These are phyloP conservation scores for Meles meles DNA, from an alignment of 2,113 vertebrate genomes.

Conservation along the genomic window DNA sequence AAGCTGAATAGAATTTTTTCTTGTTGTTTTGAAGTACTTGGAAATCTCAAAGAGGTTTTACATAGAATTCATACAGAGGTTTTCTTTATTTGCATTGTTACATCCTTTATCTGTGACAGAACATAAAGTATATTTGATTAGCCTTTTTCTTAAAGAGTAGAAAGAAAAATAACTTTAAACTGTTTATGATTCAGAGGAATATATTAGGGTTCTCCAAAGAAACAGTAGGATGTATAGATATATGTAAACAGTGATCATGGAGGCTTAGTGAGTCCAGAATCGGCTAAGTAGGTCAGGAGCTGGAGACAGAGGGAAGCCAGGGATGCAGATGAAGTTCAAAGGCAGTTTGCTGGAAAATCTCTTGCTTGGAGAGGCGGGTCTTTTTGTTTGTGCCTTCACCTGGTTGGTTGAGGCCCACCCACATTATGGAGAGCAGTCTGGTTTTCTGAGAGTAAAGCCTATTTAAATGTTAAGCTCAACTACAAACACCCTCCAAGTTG, in stretches of 20 bases:
- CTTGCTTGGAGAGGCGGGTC: not conserved
- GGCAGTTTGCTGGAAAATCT: not conserved
- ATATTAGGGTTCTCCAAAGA: not conserved
- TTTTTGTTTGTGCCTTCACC: not conserved
- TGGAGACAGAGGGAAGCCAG: not conserved
- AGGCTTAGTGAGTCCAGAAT: not conserved
- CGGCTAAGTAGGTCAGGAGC: not conserved
- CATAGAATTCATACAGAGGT: slow-evolving; percentile 43
- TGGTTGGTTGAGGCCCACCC: not conserved
- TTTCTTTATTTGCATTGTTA: slow-evolving; percentile 33
- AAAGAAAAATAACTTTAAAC: not conserved
- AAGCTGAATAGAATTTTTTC: slow-evolving; percentile 59
- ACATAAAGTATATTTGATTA: not conserved
- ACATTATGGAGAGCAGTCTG: not conserved
- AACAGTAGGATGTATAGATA: not conserved
- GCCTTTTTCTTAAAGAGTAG: not conserved
- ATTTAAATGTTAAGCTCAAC: not conserved
- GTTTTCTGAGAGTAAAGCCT: not conserved
- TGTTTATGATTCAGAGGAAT: not conserved
- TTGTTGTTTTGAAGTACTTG: slow-evolving; percentile 40
- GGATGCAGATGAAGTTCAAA: not conserved
- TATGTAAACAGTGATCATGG: too few species aligned
- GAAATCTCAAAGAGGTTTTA: slow-evolving; percentile 52
- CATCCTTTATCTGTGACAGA: slow-evolving; percentile 36
- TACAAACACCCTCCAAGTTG: not conserved